Conservation (phyloP, 2,888 invertebrate species). For the Ariolimax columbianus region DNA sequence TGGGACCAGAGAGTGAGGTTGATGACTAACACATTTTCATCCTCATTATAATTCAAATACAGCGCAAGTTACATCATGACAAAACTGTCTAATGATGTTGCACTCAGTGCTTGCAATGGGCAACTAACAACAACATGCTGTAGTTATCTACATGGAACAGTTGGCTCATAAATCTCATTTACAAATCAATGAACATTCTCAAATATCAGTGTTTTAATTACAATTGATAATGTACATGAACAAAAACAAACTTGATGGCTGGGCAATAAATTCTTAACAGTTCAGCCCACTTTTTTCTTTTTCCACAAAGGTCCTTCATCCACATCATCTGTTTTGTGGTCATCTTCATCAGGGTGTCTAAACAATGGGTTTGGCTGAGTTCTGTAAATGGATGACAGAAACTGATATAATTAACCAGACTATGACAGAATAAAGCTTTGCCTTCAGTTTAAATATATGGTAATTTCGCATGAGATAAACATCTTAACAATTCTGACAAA, state of each 20-base stretch:
- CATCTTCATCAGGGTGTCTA: constrained; percentile 81
- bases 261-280: neutral
- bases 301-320: constrained; percentile 76
- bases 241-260: neutral
- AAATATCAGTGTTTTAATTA: neutral
- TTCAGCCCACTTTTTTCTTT: constrained; percentile 82
- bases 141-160: neutral
- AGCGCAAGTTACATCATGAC: too few relatives aligned
- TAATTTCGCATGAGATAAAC: neutral
- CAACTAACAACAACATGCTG: neutral
- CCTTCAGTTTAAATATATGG: neutral
- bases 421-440: neutral
- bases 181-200: neutral
- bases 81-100: too few relatives aligned
- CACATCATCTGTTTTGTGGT: constrained; percentile 70
- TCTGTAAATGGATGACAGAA: constrained; percentile 64
- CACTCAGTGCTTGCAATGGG: too few relatives aligned
- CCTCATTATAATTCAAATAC: too few relatives aligned
- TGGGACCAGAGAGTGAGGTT: too few relatives aligned
- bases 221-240: neutral
- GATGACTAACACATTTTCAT: too few relatives aligned
- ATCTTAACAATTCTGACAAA: too few relatives aligned
- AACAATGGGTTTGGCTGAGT: constrained; percentile 93
- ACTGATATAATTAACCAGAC: neutral
- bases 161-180: neutral